Percentiles rank a stretch among this genome's conserved stretches.
phyloP scores from a whole-genome alignment of 2,797 vertebrate genomes.

The Leucoraja ocellata region DNA sequence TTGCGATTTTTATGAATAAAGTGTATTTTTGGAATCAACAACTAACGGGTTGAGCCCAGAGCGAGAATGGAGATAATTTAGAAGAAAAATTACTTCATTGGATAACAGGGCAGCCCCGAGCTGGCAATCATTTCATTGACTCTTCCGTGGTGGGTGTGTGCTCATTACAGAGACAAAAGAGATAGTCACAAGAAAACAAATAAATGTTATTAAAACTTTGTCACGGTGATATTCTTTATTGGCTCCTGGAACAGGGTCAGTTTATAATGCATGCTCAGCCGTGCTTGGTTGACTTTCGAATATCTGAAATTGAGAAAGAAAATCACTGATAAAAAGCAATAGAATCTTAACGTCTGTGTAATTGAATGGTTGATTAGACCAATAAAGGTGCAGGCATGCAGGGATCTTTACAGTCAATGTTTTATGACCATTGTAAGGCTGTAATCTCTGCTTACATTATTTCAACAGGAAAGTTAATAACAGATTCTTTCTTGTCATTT shows the following conservation, averaged over 20 bases:
- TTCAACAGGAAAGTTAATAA: background rate
- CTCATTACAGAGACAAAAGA: background rate
- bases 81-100: background rate
- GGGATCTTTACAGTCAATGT: background rate
- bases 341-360: background rate
- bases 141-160: background rate
- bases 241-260: background rate
- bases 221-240: background rate
- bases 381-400: background rate
- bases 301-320: slow-evolving; percentile 11
- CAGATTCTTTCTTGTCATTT: slow-evolving; percentile 9
- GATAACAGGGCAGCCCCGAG: background rate
- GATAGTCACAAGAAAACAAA: background rate
- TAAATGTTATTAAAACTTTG: slow-evolving; percentile 37
- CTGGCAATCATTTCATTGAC: background rate
- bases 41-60: background rate
- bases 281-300: slow-evolving; percentile 6
- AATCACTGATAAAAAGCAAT: background rate
- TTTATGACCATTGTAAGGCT: background rate
- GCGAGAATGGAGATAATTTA: background rate
- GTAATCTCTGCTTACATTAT: slow-evolving; percentile 6
- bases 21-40: too few species aligned
- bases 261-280: background rate
- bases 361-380: slow-evolving; percentile 24
- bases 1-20: too few species aligned